Base-by-base conservation (phyloP, 2,888 invertebrate species). In the Hedychridium roseum region DNA sequence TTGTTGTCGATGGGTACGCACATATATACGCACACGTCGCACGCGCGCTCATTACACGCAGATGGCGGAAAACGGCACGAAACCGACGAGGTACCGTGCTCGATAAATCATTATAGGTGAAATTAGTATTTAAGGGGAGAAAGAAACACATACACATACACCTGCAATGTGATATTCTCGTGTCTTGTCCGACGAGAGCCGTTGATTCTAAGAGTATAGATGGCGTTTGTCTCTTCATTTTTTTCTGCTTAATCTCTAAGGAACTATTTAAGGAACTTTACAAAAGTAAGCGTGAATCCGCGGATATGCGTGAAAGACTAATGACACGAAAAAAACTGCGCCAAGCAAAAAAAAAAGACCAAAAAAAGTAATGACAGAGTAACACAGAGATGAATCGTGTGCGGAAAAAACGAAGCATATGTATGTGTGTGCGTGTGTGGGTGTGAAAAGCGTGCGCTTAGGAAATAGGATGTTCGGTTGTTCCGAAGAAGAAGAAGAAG, bases 161-260 rank as follows among this genome's bases (percentile, higher is more conserved):
- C 69, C 71, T 66, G 71, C 70, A 72, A 74, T 76, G 76, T 76
- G 75, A 76, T 76, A 76, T 75, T 75, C 75, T 76, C 75, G 76
- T 76, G 76, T 76, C 75, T 76, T 76, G 76, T 76, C 73, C 64
- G 68, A 74, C 74, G 73, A 72, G 74, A 75, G 74, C 73, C 71
- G 71, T 73, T 74, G 71, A 50, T 75, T 71, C 62, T 71, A 68
- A 68, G 66, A 64, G 59, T 46, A 57, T 60, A 63, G 53, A 60
- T 56, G 55, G 51, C 53, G 52, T 57, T 62, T 53, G 62, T 52
- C 53, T 56, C n/a, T n/a, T n/a, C n/a, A n/a, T n/a, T n/a, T 54
- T 40, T 48, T 52, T 51, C 53, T 49, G 53, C 48, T 47, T 61
- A 63, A 53, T 17, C 50, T 35, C 35, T 58, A 53, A 57, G 48